Conservation (phyloP, 2,113 vertebrate genomes). For the Ciconia maguari region DNA sequence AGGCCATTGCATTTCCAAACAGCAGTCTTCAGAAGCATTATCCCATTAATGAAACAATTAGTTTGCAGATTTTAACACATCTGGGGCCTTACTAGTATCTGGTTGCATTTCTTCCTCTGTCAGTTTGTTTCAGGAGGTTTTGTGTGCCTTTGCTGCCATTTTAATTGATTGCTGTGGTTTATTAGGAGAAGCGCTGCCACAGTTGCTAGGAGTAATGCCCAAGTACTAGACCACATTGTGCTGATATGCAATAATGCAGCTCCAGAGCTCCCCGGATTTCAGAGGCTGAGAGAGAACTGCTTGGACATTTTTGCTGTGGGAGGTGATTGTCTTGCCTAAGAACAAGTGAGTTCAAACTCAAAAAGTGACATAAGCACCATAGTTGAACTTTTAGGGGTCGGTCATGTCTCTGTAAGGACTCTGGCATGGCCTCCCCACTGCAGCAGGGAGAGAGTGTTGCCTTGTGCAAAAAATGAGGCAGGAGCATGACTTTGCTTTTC, state of each 20-base stretch:
- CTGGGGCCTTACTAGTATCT: background rate
- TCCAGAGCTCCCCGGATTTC: background rate
- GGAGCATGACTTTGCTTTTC: background rate
- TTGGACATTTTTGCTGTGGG: background rate
- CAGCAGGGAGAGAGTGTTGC: background rate
- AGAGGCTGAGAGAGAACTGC: background rate
- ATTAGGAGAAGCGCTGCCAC: background rate
- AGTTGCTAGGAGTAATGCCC: background rate
- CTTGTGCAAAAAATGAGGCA: background rate
- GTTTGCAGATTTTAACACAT: background rate
- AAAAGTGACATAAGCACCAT: background rate
- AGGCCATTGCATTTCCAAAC: constrained; percentile 42
- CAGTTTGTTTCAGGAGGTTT: background rate
- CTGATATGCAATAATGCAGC: background rate
- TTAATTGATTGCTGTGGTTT: background rate
- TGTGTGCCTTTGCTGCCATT: background rate
- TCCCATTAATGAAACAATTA: constrained; percentile 1
- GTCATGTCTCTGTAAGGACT: background rate
- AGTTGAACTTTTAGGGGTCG: background rate
- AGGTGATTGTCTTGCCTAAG: background rate
- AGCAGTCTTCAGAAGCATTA: background rate
- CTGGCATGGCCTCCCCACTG: background rate
- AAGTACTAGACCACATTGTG: background rate
- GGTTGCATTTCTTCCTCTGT: background rate
- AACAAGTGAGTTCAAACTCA: background rate